A percentile compares a stretch with the other conserved stretches of the same genome.
phyloP scores from a whole-genome alignment of 2,797 vertebrate genomes.

The Sparus aurata region DNA sequence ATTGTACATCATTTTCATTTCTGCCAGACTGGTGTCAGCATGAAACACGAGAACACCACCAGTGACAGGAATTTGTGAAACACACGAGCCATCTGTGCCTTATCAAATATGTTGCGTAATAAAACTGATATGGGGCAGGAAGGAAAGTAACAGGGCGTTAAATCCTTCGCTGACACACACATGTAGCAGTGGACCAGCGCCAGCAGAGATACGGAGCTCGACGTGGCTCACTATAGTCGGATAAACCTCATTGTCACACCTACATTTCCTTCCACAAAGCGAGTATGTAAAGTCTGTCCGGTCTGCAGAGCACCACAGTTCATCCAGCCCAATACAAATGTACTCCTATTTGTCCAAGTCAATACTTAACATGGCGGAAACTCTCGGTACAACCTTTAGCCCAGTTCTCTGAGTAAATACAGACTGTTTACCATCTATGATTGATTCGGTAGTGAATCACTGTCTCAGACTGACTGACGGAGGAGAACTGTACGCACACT shows the following conservation, averaged over 20 bases:
- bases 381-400: neutral
- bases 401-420: neutral
- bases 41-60: neutral
- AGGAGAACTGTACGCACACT: neutral
- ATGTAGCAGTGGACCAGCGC: neutral
- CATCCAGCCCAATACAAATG: neutral
- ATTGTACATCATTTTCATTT: neutral
- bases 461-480: neutral
- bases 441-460: neutral
- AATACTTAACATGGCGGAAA: neutral
- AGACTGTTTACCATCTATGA: neutral
- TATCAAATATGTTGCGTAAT: neutral
- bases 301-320: neutral
- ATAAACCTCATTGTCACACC: conserved; percentile 8
- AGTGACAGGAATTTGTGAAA: neutral
- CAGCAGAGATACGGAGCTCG: neutral
- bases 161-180: neutral
- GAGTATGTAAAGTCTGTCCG: neutral
- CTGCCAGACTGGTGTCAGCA: neutral
- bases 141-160: neutral
- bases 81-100: neutral
- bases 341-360: neutral
- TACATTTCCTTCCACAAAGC: neutral
- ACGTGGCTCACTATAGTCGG: neutral
- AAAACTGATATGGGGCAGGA: neutral